Percentiles rank a stretch among this genome's conserved stretches.
Evolutionary conservation across 2,888 invertebrate species (phyloP).

Genomic region (Agonopterix heracliana): DNA sequence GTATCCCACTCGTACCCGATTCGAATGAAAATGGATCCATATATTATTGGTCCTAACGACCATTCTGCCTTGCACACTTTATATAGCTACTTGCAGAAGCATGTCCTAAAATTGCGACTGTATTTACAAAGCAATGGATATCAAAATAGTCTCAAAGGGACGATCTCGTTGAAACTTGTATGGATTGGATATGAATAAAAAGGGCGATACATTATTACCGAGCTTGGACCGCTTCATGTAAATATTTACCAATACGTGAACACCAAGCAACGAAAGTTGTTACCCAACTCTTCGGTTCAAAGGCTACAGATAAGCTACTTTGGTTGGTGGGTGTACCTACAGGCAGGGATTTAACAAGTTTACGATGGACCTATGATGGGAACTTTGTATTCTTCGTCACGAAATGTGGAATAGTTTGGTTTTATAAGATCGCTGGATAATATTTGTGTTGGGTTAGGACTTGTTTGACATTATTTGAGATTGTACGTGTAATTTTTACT

Average conservation of each 20-base stretch:
- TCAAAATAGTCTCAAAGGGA: no score
- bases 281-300: background rate
- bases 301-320: background rate
- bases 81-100: no score
- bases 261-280: background rate
- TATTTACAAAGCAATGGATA: no score
- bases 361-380: slow-evolving; percentile 17
- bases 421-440: background rate
- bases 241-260: background rate
- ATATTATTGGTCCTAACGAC: no score
- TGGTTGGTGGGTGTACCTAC: background rate
- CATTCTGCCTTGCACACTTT: no score
- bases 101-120: no score
- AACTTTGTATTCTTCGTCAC: background rate
- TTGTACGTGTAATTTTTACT: no score
- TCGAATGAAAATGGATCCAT: no score
- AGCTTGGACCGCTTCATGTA: no score
- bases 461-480: no score
- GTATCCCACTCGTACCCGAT: background rate
- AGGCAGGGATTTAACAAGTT: slow-evolving; percentile 19
- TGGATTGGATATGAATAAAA: slow-evolving; percentile 3
- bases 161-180: no score
- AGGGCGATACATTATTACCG: background rate
- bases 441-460: no score
- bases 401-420: background rate